Base-by-base conservation (phyloP, 1,140 invertebrate species). In the Eubasilissa regina region DNA sequence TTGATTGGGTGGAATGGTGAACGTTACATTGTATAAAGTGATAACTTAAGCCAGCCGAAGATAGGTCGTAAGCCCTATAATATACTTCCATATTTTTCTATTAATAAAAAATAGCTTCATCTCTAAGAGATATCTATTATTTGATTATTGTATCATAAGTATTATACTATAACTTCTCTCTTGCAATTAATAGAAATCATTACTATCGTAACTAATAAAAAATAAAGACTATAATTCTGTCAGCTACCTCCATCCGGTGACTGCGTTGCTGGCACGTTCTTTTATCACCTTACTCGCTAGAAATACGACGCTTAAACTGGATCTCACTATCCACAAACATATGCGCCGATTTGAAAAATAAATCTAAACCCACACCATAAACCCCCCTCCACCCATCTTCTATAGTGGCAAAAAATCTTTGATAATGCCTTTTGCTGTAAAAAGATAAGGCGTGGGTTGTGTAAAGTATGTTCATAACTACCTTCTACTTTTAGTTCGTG, bases 281-380 rank as follows among this genome's bases (percentile, higher is more conserved):
- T 68, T 68, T 68, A 68, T 68, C 64, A 13, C n/a, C 64, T 68
- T 47, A 17, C 64, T 68, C 15, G 64, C 64, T 47, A 9, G 43
- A 43, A 47, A 68, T 47, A 11, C 43, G 64, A 68, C 64, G 19
- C 45, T 68, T 17, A 62, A 68, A 68, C 64, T 47, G 15, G 64
- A 10, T 43, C 64, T 19, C 12, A 68, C 13, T 68, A 43, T 17
- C 43, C n/a, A 15, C 4, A 11, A 15, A 68, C 11, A 6, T 48
- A 21, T 68, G 64, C 64, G 64, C n/a, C 44, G 21, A 64, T 17
- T 62, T 21, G 35, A 8, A 35, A 35, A 35, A 35, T 35, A 35
- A 35, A 35, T 35, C 25, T 35, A 35, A 51, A 4, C 11, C n/a
- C n/a, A 1, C n/a, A 51, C 48, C 11, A 51, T 4, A 3, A 51